Evolutionary conservation across 2,797 vertebrate species (phyloP), one percentile per base, ranked within the genome.

Genomic region (Chelon labrosus): DNA sequence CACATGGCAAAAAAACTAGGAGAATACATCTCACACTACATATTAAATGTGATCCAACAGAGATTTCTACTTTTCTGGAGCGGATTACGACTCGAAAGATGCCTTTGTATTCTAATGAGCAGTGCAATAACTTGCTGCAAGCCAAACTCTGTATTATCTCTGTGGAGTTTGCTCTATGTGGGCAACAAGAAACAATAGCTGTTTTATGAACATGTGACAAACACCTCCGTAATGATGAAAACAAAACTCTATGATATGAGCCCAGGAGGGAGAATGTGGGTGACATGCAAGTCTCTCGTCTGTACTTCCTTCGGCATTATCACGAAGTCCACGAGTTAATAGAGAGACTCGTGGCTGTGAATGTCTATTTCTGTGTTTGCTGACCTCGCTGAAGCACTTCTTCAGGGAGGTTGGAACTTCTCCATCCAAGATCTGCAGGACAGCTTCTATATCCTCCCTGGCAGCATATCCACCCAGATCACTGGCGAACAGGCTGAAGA

Each of bases 401-500:
- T 95, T 97, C 65, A 99, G 94, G 3, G 97, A 95, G 64, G 95
- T 88, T 13, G 98, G 98, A 67, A 99, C 95, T 80, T 97, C 97
- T 65, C 98, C 98, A 75, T 99, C 98, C 85, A 99, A 94, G 42
- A 96, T 90, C 37, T 93, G 96, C 39, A 99, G 95, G 91, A 98
- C 96, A 52, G 93, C 96, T 91, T 99, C 98, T 91, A 99, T 97
- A 80, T 99, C 98, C 76, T 99, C 98, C 61, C 96, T 97, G 77
- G 96, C 91, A 78, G 97, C 96, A 86, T 96, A 97, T 89, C 96
- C 97, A 17, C 98, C 96, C 10, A 97, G 96, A 90, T 99, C 98
- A 50, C 95, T 97, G 85, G 97, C 96, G 83, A 99, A 99, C 75
- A 99, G 96, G 90, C 98, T 99, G 94, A 99, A 99, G 91, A 99